Evolutionary conservation across 2,797 vertebrate genomes (phyloP).

Genomic region (Numenius phaeopus): DNA sequence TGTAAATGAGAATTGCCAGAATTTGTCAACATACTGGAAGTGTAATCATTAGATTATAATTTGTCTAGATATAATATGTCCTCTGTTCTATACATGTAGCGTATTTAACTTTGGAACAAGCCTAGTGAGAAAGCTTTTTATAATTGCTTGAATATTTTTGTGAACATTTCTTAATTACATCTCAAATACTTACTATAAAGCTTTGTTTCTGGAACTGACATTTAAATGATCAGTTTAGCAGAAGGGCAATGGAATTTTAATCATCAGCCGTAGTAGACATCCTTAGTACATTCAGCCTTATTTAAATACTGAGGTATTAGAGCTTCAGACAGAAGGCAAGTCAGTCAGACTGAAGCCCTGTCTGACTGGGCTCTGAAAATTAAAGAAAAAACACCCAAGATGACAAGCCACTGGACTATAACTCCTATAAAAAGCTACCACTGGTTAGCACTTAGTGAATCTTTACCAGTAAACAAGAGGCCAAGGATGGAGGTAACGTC

Average conservation of each 20-base stretch:
- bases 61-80: not conserved
- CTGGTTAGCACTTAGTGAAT: not conserved
- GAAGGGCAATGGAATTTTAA: conserved; percentile 17
- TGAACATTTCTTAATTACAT: conserved; percentile 1
- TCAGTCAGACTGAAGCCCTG: not conserved
- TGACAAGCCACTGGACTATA: not conserved
- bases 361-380: not conserved
- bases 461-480: not conserved
- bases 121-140: not conserved
- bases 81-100: not conserved
- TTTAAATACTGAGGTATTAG: not conserved
- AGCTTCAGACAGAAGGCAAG: not conserved
- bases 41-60: not conserved
- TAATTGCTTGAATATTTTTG: not conserved
- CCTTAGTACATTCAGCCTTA: not conserved
- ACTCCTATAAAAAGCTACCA: not conserved
- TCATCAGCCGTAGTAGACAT: not conserved
- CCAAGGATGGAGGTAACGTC: not conserved
- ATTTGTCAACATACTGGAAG: conserved; percentile 8
- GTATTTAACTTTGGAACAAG: conserved; percentile 7
- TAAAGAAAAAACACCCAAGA: not conserved
- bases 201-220: not conserved
- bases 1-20: not conserved
- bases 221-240: not conserved
- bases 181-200: not conserved